A percentile compares a stretch with the other conserved stretches of the same genome.
Evolutionary conservation across 2,113 vertebrate genomes (phyloP).

Genomic region (Pontoporia blainvillei): DNA sequence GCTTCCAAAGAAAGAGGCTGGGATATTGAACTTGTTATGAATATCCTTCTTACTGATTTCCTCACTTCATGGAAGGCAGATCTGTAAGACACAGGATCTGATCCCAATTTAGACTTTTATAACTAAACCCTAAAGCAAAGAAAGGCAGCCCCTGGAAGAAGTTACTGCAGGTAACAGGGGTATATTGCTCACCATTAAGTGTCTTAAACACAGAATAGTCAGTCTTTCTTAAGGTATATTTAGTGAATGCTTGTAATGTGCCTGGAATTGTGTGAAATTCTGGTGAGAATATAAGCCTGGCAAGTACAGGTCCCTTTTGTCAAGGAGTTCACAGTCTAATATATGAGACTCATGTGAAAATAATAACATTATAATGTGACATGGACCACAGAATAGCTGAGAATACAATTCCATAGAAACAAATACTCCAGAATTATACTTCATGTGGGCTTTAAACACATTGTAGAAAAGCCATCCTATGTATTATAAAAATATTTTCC

Average conservation of each 20-base stretch:
- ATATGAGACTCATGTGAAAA: neutral
- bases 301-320: neutral
- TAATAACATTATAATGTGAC: neutral
- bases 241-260: neutral
- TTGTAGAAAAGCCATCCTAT: neutral
- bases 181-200: neutral
- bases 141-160: neutral
- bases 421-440: neutral
- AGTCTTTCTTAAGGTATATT: neutral
- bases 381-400: neutral
- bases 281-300: neutral
- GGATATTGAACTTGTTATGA: neutral
- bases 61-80: neutral
- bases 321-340: neutral
- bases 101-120: neutral
- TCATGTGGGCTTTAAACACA: neutral
- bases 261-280: neutral
- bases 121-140: neutral
- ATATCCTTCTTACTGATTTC: neutral
- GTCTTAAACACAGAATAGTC: neutral
- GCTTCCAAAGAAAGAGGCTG: neutral
- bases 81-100: neutral
- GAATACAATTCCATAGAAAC: neutral
- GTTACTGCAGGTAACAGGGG: neutral
- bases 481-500: neutral